Evolutionary conservation across 2,113 vertebrate species (phyloP).

Genomic region (Hassar affinis): DNA sequence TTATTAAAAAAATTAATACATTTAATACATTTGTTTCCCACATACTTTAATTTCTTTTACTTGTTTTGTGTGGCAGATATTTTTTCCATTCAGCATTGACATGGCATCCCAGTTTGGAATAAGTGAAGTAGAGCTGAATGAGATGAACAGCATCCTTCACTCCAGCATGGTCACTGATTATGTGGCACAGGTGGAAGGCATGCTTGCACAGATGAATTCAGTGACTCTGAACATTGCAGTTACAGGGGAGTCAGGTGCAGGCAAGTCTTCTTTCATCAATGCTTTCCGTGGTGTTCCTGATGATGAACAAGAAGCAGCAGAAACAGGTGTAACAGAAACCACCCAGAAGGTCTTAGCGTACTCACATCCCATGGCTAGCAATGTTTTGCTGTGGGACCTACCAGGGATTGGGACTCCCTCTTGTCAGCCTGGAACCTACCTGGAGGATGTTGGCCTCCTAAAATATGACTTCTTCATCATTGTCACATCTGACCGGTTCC

Average conservation of each 20-base stretch:
- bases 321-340: slow-evolving; percentile 49
- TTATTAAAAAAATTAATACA: no score
- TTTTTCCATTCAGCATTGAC: background rate
- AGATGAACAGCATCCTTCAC: slow-evolving; percentile 17
- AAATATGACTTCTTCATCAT: slow-evolving; percentile 61
- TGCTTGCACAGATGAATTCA: slow-evolving; percentile 12
- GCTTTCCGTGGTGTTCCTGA: slow-evolving; percentile 53
- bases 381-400: slow-evolving; percentile 58
- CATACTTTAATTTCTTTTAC: background rate
- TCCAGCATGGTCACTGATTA: background rate
- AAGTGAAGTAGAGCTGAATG: slow-evolving; percentile 24
- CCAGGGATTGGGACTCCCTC: slow-evolving; percentile 51
- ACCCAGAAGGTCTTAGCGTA: slow-evolving; percentile 43
- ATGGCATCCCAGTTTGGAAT: slow-evolving; percentile 26
- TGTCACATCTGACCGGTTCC: slow-evolving; percentile 50
- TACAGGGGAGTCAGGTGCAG: slow-evolving; percentile 54
- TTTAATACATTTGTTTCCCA: background rate
- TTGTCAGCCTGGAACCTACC: slow-evolving; percentile 49
- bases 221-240: slow-evolving; percentile 54
- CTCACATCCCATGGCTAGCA: slow-evolving; percentile 48
- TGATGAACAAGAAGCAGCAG: slow-evolving; percentile 44
- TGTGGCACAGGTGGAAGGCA: slow-evolving; percentile 25
- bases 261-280: slow-evolving; percentile 59
- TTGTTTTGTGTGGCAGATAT: background rate
- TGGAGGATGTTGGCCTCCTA: slow-evolving; percentile 44